Percentiles rank a stretch among this genome's conserved stretches.
These are phyloP conservation scores for silkworm (Bombyx mori) DNA, from an alignment of 1,140 invertebrate genomes.

Conservation along the genomic window DNA sequence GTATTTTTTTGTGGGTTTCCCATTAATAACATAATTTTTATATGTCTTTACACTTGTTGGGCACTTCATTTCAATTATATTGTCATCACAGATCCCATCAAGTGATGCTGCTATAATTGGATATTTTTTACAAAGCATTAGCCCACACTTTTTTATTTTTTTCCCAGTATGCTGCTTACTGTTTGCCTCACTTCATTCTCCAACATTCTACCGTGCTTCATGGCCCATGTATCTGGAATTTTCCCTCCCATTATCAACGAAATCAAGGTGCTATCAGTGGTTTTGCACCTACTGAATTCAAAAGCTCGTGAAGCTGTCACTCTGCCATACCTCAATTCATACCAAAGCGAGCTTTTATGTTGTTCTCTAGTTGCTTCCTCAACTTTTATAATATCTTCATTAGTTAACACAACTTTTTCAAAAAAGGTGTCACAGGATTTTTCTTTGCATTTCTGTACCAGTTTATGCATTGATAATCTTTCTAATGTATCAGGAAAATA, in stretches of 20 bases:
- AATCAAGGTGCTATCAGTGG: constrained; percentile 2
- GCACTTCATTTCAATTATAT: constrained; percentile 36
- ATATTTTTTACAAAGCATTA: constrained; percentile 14
- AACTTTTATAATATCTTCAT: constrained; percentile 1
- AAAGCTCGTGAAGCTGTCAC: constrained; percentile 6
- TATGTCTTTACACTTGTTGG: constrained; percentile 7
- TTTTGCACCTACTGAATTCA: constrained; percentile 8
- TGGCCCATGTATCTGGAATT: constrained; percentile 21
- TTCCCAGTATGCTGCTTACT: constrained; percentile 8
- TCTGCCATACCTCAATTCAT: constrained; percentile 7
- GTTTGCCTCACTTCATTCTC: constrained; percentile 17
- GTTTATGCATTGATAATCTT: constrained; percentile 11
- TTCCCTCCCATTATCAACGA: constrained; percentile 23
- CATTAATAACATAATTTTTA: constrained; percentile 10
- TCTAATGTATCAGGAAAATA: constrained; percentile 6
- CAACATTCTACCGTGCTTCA: constrained; percentile 23
- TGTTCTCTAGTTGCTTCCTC: constrained; percentile 9
- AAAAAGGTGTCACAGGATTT: constrained; percentile 7
- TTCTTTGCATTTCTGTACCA: constrained; percentile 12
- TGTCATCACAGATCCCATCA: constrained; percentile 17
- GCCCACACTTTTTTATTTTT: constrained; percentile 27
- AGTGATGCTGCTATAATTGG: constrained; percentile 24
- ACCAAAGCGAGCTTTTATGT: constrained; percentile 3
- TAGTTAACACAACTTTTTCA: constrained; percentile 7
- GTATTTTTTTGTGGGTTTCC: constrained; percentile 11